Base-by-base conservation (phyloP, 2,113 vertebrate species). In the Nothocercus nigrocapillus region DNA sequence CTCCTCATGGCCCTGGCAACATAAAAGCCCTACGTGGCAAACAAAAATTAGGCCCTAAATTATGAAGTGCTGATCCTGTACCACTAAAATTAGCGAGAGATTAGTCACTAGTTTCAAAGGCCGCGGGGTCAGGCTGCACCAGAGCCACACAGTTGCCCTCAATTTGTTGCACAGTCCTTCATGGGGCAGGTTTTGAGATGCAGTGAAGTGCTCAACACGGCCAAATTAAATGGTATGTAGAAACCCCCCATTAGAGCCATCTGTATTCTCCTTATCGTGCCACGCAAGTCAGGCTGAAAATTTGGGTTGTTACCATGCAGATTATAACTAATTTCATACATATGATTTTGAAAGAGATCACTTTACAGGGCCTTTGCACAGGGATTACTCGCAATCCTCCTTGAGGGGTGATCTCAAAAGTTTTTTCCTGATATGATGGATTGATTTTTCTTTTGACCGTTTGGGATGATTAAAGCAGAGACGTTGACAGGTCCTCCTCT, bases 311-410 rank as follows among this genome's bases (percentile, higher is more conserved):
- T 97, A 96, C 96, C 96, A 97, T 97, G 97, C 96, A 97, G 96
- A 97, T 97, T 97, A 95, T 90, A 90, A 89, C 95, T 97, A 97
- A 97, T 96, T 97, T 97, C 97, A 97, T 97, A 97, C 97, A 97
- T 92, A 97, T 96, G 97, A 97, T 94, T 97, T 97, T 97, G 96
- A 97, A 97, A 94, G 96, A 97, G 97, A 97, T 98, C 96, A 89
- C 82, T 93, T 98, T 98, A 97, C 96, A 96, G 95, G 74, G 97
- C 96, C 94, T 96, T 97, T 96, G 94, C 95, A 89, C 89, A 96
- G 94, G 97, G 96, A 97, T 97, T 97, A 96, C 85, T 92, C 51
- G 77, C 94, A 97, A 97, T 97, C 95, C 94, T 96, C 40, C 85
- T 88, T 84, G 91, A 97, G 96, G 96, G 96, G 94, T 87, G 94